These are phyloP conservation scores for Hydropotes inermis DNA, from an alignment of 2,113 vertebrate genomes.

Conservation along the genomic window DNA sequence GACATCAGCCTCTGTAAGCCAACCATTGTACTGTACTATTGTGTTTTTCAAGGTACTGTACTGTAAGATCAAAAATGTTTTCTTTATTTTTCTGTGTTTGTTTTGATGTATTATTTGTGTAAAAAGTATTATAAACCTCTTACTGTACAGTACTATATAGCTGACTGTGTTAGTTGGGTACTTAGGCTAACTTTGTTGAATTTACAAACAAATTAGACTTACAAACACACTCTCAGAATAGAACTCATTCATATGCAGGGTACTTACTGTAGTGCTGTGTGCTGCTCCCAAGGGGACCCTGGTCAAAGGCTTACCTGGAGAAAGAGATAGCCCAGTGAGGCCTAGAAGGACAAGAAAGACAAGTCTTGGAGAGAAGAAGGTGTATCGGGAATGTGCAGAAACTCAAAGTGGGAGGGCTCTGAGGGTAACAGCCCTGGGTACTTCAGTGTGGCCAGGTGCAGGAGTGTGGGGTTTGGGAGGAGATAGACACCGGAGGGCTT, in stretches of 20 bases:
- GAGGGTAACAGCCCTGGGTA: neutral
- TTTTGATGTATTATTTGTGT: neutral
- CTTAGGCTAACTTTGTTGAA: neutral
- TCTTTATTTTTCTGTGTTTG: neutral
- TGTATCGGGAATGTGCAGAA: neutral
- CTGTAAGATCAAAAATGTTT: neutral
- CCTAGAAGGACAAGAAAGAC: neutral
- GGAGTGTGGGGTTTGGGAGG: neutral
- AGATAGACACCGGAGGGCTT: neutral
- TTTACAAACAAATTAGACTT: neutral
- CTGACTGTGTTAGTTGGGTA: neutral
- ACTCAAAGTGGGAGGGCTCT: rapidly evolving
- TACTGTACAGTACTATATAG: neutral
- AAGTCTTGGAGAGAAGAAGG: neutral
- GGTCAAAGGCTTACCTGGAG: neutral
- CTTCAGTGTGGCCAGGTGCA: neutral
- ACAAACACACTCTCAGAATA: neutral
- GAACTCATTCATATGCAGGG: neutral
- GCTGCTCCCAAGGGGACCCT: neutral
- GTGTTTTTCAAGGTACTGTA: neutral
- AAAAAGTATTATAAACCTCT: neutral
- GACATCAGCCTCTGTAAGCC: neutral
- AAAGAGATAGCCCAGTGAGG: neutral
- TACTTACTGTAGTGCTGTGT: neutral
- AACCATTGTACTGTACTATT: neutral